Evolutionary conservation across 1,140 invertebrate genomes (phyloP), one percentile per base, ranked within the genome.

Genomic region (Zaprionus nigranus): DNA sequence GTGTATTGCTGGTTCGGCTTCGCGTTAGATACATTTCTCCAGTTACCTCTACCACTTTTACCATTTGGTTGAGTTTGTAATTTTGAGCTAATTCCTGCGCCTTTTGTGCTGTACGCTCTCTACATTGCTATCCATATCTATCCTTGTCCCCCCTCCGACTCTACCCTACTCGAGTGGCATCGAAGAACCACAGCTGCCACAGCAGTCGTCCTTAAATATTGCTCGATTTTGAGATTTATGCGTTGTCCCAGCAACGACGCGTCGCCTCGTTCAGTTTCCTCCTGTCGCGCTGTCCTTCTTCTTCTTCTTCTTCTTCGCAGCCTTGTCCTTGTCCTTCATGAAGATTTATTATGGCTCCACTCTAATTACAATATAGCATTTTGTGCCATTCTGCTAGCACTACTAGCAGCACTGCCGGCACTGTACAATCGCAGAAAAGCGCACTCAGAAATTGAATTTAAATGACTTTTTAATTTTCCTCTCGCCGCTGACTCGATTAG

Each of bases 351-450:
- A 72, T 74, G 66, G 61, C 66, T 73, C 67, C 72, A 75, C 81
- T 84, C 78, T 84, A 88, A 88, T 88, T 88, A 84, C 84, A 88
- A 90, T 90, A 79, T 73, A 74, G 73, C 77, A 82, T 61, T 68
- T 54, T 38, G 53, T 26, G 36, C 26, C 58, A 60, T 54, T 65
- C 12, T 63, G 38, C 30, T 11, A 9, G 30, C 9, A 34, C 30
- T 11, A 11, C 9, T 11, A 11, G 30, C 30, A 11, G 30, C 30
- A 11, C 30, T 34, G 30, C 36, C 40, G 64, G 40, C 40, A 75
- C 64, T 77, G 70, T 40, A 46, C 11, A 67, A 67, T 72, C 49
- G 68, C 69, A 36, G 51, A 49, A 58, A 40, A 36, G 66, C 54
- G 76, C 60, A 43, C 51, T 63, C 53, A 82, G 75, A 83, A 87